Evolutionary conservation across 2,888 invertebrate genomes (phyloP), one percentile per base, ranked within the genome.

Genomic region (Nematopogon swammerdamellus): DNA sequence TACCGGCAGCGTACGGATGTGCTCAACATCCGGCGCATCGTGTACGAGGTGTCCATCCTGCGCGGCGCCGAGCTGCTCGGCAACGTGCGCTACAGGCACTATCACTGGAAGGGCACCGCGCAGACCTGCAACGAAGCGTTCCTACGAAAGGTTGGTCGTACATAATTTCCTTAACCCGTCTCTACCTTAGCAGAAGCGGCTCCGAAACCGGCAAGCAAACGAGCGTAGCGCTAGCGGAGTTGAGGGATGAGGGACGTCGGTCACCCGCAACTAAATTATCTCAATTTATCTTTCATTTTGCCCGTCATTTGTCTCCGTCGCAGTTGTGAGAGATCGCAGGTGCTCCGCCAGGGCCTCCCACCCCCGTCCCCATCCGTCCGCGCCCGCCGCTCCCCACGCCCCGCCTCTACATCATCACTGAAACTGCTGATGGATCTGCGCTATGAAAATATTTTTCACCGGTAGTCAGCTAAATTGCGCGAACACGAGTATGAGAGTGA

Each of bases 41-140:
- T 86, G 29, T 82, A 82, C 56, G 88, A 88, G 63, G 88, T 88
- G 30, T 83, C 87, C n/a, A 85, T 85, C 58, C 65, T 88, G 53
- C 82, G 83, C 49, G 88, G 87, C 19, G 83, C 86, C 5, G 79
- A 84, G 54, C 80, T 85, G 57, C 72, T 88, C 57, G 88, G 88
- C 46, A 88, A 86, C 63, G 81, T 88, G 46, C 77, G 88, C 56
- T 88, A 84, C 67, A 82, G 88, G 46, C 92, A 93, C 68, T 85
- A 89, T 60, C 92, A 93, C 71, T 92, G 91, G 87, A 89, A 92
- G 62, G 87, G 90, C 54, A 88, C 91, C 44, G 89, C 92, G 50
- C 91, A 91, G 68, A 88, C 89, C 60, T 95, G 94, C 80, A 94
- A 94, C 67, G 92, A 92, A 70, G 82, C 88, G 61, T 94, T 95